Evolutionary conservation across 2,888 invertebrate species (phyloP).

Genomic region (Bombyx huttoni): DNA sequence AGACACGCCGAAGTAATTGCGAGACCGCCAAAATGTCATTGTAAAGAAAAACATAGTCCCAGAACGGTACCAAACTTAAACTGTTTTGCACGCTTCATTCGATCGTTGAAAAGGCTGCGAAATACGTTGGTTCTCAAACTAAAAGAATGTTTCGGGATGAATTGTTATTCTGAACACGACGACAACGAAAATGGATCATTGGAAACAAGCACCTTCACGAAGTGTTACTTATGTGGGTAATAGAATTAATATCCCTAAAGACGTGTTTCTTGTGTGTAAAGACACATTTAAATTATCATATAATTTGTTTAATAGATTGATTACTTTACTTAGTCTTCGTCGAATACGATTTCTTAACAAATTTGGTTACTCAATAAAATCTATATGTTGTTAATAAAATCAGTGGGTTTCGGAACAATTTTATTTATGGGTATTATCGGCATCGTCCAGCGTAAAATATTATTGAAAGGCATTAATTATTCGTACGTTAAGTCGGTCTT

Average conservation of each 20-base stretch:
- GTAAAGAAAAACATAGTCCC: constrained; percentile 19
- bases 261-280: not conserved
- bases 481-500: too few species aligned
- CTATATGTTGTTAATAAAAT: too few species aligned
- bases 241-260: constrained; percentile 14
- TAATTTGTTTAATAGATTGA: too few species aligned
- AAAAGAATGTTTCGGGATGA: constrained; percentile 17
- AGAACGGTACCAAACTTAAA: constrained; percentile 1
- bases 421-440: too few species aligned
- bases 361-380: too few species aligned
- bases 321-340: too few species aligned
- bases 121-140: constrained; percentile 21
- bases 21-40: constrained; percentile 47
- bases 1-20: constrained; percentile 29
- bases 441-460: too few species aligned
- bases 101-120: constrained; percentile 15
- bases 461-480: too few species aligned
- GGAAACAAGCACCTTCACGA: constrained; percentile 22
- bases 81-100: constrained; percentile 11
- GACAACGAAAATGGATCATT: constrained; percentile 12
- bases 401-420: too few species aligned
- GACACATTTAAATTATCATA: too few species aligned
- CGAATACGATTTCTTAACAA: too few species aligned
- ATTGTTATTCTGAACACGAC: constrained; percentile 8
- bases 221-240: constrained; percentile 51